phyloP scores from a whole-genome alignment of 2,797 vertebrate genomes.

The Manis javanica region DNA sequence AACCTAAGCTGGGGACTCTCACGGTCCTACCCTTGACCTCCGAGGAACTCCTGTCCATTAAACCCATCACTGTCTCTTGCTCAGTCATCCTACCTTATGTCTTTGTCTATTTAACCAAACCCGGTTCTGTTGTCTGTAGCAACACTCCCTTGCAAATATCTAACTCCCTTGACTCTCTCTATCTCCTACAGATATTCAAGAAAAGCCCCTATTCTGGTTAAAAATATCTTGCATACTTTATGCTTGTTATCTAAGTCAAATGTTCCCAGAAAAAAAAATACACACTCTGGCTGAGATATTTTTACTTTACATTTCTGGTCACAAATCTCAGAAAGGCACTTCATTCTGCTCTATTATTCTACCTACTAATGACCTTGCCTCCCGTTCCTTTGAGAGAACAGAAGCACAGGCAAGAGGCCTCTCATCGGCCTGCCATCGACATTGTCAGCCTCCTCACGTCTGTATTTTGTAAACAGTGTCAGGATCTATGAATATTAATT shows the following conservation, averaged over 20 bases:
- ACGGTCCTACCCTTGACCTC: background rate
- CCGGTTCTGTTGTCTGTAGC: background rate
- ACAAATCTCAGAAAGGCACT: background rate
- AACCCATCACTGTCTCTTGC: background rate
- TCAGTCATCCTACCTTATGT: background rate
- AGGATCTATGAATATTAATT: constrained; percentile 63
- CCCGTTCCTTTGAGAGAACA: background rate
- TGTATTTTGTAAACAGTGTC: constrained; percentile 50
- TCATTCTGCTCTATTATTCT: no score
- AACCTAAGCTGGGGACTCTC: background rate
- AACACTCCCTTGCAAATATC: background rate
- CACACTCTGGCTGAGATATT: background rate
- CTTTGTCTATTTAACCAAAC: background rate
- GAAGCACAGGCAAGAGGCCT: background rate
- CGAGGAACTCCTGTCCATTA: background rate
- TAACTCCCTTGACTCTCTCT: background rate
- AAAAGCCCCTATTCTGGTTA: background rate
- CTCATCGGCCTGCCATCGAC: background rate
- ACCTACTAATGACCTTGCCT: background rate
- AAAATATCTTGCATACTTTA: background rate
- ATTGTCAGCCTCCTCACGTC: constrained; percentile 4
- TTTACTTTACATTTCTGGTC: background rate
- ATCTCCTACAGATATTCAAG: background rate
- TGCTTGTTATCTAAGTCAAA: background rate
- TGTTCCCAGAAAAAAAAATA: background rate